Conservation (phyloP, 2,113 vertebrate species). For the Mola mola region DNA sequence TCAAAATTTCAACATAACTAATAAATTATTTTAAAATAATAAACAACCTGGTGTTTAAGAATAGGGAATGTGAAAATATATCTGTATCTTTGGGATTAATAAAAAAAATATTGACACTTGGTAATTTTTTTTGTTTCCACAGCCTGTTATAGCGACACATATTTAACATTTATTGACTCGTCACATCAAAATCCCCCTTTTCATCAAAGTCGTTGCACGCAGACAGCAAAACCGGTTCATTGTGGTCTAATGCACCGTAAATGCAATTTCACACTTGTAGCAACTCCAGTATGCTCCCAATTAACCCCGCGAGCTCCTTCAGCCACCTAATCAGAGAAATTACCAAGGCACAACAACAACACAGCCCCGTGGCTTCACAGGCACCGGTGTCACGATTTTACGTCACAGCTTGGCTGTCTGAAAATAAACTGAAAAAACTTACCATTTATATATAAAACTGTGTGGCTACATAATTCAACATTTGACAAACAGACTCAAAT, state of each 20-base stretch:
- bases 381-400: slow-evolving; percentile 39
- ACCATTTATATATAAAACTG: not conserved
- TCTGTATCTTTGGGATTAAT: not conserved
- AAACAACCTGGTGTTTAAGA: slow-evolving; percentile 7
- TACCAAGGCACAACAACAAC: slow-evolving; percentile 74
- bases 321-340: slow-evolving; percentile 81
- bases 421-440: not conserved
- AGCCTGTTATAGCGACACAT: slow-evolving; percentile 23
- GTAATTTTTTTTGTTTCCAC: slow-evolving; percentile 18
- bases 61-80: not conserved
- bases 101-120: not conserved
- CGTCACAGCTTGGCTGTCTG: slow-evolving; percentile 12
- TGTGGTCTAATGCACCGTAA: slow-evolving; percentile 68
- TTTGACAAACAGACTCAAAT: not conserved
- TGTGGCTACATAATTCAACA: not conserved
- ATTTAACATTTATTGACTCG: slow-evolving; percentile 69
- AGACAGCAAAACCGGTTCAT: slow-evolving; percentile 50
- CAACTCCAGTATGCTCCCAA: slow-evolving; percentile 76
- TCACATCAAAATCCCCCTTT: slow-evolving; percentile 47
- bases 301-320: slow-evolving; percentile 78
- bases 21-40: too few relatives aligned
- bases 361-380: slow-evolving; percentile 33
- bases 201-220: slow-evolving; percentile 43
- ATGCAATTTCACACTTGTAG: slow-evolving; percentile 77
- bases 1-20: too few relatives aligned